phyloP scores from a whole-genome alignment of 2,797 vertebrate species.

The Lacerta agilis region DNA sequence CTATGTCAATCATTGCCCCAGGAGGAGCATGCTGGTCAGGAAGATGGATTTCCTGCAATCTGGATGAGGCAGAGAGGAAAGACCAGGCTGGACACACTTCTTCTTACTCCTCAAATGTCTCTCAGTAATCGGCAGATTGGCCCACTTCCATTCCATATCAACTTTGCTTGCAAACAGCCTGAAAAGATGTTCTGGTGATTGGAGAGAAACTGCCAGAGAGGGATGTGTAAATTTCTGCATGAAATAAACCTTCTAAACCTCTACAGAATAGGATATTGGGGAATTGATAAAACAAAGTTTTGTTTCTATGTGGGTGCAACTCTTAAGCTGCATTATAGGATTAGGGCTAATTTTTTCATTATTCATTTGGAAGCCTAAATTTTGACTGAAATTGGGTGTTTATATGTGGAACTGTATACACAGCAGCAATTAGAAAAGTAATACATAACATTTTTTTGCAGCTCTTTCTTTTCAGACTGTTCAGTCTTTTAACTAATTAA shows the following conservation, averaged over 20 bases:
- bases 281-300: not conserved
- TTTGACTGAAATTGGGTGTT: not conserved
- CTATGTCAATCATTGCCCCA: not conserved
- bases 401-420: not conserved
- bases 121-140: not conserved
- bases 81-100: not conserved
- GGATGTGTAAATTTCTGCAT: not conserved
- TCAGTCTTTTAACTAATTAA: not conserved
- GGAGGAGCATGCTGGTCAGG: not conserved
- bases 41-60: not conserved
- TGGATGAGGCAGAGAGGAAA: not conserved
- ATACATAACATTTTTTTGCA: not conserved
- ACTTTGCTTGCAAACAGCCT: not conserved
- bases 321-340: not conserved
- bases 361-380: not conserved
- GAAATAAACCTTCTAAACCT: not conserved
- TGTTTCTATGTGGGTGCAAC: not conserved
- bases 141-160: too few relatives aligned
- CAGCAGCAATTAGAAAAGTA: not conserved
- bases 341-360: conserved; percentile 22
- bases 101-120: not conserved
- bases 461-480: conserved; percentile 2
- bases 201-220: not conserved
- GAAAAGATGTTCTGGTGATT: not conserved
- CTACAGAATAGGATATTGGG: not conserved